Evolutionary conservation across 2,113 vertebrate species (phyloP).

Genomic region (Atractosteus spatula): DNA sequence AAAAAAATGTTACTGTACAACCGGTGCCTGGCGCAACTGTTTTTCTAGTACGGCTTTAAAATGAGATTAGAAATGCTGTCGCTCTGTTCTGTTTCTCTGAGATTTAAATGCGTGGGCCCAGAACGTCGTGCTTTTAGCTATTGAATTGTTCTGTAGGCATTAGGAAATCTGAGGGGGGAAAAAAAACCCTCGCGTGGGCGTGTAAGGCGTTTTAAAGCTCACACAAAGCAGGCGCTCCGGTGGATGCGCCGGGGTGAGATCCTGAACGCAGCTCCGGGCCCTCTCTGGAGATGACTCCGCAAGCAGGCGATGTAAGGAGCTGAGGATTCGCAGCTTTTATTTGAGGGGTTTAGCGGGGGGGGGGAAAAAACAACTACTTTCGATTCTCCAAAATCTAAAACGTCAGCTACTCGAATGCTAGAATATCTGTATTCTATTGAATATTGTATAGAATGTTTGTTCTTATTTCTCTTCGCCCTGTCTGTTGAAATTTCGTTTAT

Average conservation of each 20-base stretch:
- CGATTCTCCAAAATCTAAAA: too few relatives aligned
- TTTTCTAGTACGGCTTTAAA: not conserved
- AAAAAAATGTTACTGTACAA: too few relatives aligned
- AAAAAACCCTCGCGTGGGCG: slow-evolving; percentile 78
- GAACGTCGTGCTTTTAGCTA: slow-evolving; percentile 18
- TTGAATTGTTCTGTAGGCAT: not conserved
- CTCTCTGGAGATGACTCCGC: slow-evolving; percentile 16
- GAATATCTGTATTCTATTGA: too few relatives aligned
- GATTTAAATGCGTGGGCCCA: slow-evolving; percentile 22
- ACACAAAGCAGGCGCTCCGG: slow-evolving; percentile 43
- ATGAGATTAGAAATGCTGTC: not conserved
- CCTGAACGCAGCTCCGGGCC: slow-evolving; percentile 22
- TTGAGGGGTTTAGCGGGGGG: too few relatives aligned
- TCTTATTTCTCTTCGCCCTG: too few relatives aligned
- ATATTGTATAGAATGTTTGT: too few relatives aligned
- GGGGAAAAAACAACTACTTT: too few relatives aligned
- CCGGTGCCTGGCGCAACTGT: too few relatives aligned
- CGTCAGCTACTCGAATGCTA: too few relatives aligned
- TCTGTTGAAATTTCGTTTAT: too few relatives aligned
- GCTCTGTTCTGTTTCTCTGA: slow-evolving; percentile 4
- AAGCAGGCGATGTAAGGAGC: too few relatives aligned
- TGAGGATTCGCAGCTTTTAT: too few relatives aligned
- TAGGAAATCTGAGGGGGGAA: slow-evolving; percentile 11
- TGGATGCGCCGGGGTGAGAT: slow-evolving; percentile 1
- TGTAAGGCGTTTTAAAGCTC: slow-evolving; percentile 55